Percentiles rank a stretch among this genome's conserved stretches.
These are phyloP conservation scores for Anguilla anguilla DNA, from an alignment of 2,797 vertebrate species.

Conservation along the genomic window DNA sequence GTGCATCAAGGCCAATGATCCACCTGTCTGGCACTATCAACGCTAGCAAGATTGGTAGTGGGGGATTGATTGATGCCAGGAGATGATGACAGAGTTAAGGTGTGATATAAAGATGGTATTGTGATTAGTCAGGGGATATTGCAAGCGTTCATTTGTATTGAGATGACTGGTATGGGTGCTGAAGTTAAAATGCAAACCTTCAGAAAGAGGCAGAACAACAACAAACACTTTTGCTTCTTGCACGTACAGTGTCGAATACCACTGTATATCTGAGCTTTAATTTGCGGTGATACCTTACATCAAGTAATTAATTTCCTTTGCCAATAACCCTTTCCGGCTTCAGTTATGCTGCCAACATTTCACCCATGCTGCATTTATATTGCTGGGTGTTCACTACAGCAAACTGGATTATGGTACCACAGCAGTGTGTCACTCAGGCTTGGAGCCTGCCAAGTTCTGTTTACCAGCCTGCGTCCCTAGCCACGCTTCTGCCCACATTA, in stretches of 20 bases:
- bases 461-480: neutral
- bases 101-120: neutral
- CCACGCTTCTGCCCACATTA: conserved; percentile 2
- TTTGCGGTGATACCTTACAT: neutral
- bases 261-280: neutral
- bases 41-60: neutral
- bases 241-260: neutral
- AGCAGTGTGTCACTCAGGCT: neutral
- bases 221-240: neutral
- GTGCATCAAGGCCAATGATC: neutral
- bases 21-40: neutral
- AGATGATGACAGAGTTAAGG: neutral
- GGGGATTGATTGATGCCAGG: neutral
- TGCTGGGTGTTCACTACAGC: neutral
- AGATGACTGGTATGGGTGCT: neutral
- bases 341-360: neutral
- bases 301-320: neutral
- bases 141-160: neutral
- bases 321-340: neutral
- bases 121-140: neutral
- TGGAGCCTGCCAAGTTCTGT: neutral
- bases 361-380: neutral
- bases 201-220: neutral
- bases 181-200: neutral
- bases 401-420: neutral